Percentiles rank a stretch among this genome's conserved stretches.
Evolutionary conservation across 2,888 invertebrate species (phyloP).

Genomic region (Lordiphosa fenestrarum): DNA sequence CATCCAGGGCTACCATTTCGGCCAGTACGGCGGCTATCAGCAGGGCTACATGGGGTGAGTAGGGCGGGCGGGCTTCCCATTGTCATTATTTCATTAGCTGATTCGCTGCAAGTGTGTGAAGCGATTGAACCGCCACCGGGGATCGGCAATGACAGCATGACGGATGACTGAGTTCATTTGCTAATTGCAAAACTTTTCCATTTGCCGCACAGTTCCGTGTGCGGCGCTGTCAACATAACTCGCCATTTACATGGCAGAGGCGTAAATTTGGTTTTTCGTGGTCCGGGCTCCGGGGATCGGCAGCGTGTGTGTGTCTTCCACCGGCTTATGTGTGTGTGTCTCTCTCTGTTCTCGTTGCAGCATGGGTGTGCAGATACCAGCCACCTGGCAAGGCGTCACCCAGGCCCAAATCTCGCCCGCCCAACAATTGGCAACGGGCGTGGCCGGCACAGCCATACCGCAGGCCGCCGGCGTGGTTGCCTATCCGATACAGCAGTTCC

Average conservation of each 20-base stretch:
- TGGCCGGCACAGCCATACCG: conserved; percentile 86
- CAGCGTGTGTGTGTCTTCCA: conserved; percentile 8
- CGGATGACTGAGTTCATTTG: conserved; percentile 78
- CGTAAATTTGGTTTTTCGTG: conserved; percentile 41
- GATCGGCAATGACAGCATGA: conserved; percentile 73
- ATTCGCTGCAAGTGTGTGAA: conserved; percentile 29
- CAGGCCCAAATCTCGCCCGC: conserved; percentile 87
- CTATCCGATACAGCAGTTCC: conserved; percentile 96
- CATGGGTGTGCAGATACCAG: conserved; percentile 92
- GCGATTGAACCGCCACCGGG: conserved; percentile 74
- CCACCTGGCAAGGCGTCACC: conserved; percentile 88
- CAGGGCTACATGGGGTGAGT: conserved; percentile 95
- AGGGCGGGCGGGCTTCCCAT: not conserved
- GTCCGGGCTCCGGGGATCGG: conserved; percentile 27
- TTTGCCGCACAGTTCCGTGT: conserved; percentile 40
- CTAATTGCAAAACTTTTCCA: conserved; percentile 77
- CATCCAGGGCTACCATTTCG: conserved; percentile 92
- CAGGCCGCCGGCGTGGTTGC: conserved; percentile 91
- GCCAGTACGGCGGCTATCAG: conserved; percentile 94
- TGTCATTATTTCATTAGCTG: conserved; percentile 54
- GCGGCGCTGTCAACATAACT: conserved; percentile 47
- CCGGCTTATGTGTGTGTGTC: conserved; percentile 7
- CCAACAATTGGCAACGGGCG: conserved; percentile 85
- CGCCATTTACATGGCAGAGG: conserved; percentile 40
- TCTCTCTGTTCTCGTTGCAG: conserved; percentile 79